These are phyloP conservation scores for Cyprinodon brontotheroides DNA, from an alignment of 2,113 vertebrate genomes.

Conservation along the genomic window DNA sequence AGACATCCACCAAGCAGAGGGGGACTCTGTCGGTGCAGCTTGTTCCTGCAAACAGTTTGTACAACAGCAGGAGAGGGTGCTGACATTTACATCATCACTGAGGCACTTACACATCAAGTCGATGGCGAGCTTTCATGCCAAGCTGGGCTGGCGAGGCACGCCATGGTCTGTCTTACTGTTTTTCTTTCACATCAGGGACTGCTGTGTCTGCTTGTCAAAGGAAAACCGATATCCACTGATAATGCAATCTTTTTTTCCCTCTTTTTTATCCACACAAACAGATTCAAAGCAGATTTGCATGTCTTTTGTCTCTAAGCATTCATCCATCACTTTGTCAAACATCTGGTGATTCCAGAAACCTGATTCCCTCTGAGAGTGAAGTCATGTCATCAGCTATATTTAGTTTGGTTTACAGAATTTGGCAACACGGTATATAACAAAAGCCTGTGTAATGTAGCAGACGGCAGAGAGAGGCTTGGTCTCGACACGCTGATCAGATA, in stretches of 20 bases:
- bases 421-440: slow-evolving; percentile 17
- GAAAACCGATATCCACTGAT: slow-evolving; percentile 33
- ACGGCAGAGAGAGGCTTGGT: neutral
- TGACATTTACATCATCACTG: slow-evolving; percentile 32
- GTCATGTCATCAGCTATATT: slow-evolving; percentile 2
- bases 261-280: slow-evolving; percentile 13
- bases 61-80: slow-evolving; percentile 30
- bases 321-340: slow-evolving; percentile 27
- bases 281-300: slow-evolving; percentile 50
- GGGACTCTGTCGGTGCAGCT: slow-evolving; percentile 19
- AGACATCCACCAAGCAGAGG: neutral
- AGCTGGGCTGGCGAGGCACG: slow-evolving; percentile 8
- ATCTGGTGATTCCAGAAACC: slow-evolving; percentile 17
- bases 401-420: slow-evolving; percentile 16
- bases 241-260: slow-evolving; percentile 11
- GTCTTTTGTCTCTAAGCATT: slow-evolving; percentile 5
- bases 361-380: slow-evolving; percentile 6
- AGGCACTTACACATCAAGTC: slow-evolving; percentile 32
- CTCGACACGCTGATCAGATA: neutral
- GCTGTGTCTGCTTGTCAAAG: slow-evolving; percentile 11
- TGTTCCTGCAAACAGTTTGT: slow-evolving; percentile 28
- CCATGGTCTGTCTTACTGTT: neutral
- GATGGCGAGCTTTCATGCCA: slow-evolving; percentile 10
- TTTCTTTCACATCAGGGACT: neutral
- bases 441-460: neutral